Percentiles rank a stretch among this genome's conserved stretches.
Conservation (phyloP, 30 jellyfish, hydroid and myxozoan genomes). For the Aurelia sp. region DNA sequence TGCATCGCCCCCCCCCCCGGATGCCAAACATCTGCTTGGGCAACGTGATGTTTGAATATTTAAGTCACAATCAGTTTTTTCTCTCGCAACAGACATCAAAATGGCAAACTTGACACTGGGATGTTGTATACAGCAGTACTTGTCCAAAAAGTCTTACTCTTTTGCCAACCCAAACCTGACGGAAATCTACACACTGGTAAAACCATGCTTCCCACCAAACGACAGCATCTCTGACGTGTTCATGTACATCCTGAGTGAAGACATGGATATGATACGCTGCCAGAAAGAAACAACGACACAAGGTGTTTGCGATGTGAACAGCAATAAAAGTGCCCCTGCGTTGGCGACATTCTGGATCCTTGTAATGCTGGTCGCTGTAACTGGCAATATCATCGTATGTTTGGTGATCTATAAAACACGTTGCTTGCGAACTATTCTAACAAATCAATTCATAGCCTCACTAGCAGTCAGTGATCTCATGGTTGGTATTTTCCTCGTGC, state of each 20-base stretch:
- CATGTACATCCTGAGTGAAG: slow-evolving; percentile 21
- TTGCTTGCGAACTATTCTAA: slow-evolving; percentile 32
- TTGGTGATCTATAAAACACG: slow-evolving; percentile 50
- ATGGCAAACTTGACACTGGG: slow-evolving; percentile 23
- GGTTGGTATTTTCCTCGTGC: slow-evolving; percentile 81
- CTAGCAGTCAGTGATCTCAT: slow-evolving; percentile 90
- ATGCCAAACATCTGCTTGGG: no score
- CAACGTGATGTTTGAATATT: no score
- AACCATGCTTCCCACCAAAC: slow-evolving; percentile 59
- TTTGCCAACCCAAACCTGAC: slow-evolving; percentile 38
- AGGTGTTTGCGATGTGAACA: not conserved
- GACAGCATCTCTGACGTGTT: slow-evolving; percentile 20
- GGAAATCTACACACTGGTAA: slow-evolving; percentile 15
- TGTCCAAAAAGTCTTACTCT: not conserved
- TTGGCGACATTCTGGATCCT: slow-evolving; percentile 34
- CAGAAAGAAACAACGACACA: not conserved
- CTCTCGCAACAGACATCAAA: not conserved
- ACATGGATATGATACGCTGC: slow-evolving; percentile 17
- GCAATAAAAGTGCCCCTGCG: slow-evolving; percentile 8
- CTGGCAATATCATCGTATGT: slow-evolving; percentile 71
- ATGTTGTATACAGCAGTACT: slow-evolving; percentile 30
- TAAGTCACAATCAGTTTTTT: no score
- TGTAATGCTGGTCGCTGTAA: slow-evolving; percentile 56
- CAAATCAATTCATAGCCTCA: slow-evolving; percentile 86
- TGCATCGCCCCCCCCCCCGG: no score